A percentile compares a stretch with the other conserved stretches of the same genome.
Conservation (phyloP, 2,888 invertebrate genomes). For the Micropterix aruncella region DNA sequence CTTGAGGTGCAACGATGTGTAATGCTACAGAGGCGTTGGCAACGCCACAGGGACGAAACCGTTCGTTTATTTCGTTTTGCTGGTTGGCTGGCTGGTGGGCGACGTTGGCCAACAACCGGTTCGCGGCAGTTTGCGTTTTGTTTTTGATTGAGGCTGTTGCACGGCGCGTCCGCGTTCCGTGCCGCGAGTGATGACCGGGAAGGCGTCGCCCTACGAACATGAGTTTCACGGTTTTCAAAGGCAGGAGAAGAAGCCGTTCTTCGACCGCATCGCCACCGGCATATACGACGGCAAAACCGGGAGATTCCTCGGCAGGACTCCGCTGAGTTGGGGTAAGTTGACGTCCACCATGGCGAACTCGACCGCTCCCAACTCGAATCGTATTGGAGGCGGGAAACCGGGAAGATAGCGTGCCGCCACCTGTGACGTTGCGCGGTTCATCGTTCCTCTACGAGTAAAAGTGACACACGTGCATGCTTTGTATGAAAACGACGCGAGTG, state of each 20-base stretch:
- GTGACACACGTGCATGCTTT: too few species aligned
- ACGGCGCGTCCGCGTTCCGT: slow-evolving; percentile 4
- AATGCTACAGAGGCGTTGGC: too few species aligned
- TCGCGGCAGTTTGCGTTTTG: slow-evolving; percentile 8
- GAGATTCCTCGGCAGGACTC: slow-evolving; percentile 33
- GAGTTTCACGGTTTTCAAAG: slow-evolving; percentile 13
- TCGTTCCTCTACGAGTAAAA: too few species aligned
- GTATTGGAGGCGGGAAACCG: too few species aligned
- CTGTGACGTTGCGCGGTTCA: too few species aligned
- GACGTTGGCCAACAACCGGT: too few species aligned
- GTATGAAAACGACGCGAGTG: too few species aligned
- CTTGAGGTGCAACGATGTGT: too few species aligned
- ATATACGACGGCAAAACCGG: slow-evolving; percentile 34
- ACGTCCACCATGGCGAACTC: slow-evolving; percentile 7
- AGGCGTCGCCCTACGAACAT: slow-evolving; percentile 9
- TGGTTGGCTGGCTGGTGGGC: too few species aligned
- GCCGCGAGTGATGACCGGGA: slow-evolving; percentile 7
- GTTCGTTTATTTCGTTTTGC: too few species aligned
- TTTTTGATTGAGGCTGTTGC: slow-evolving; percentile 3
- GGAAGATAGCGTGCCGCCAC: too few species aligned
- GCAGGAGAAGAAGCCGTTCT: slow-evolving; percentile 20
- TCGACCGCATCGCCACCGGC: slow-evolving; percentile 20
- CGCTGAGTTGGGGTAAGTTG: slow-evolving; percentile 42
- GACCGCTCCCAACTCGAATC: slow-evolving; percentile 4
- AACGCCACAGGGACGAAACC: too few species aligned